These are phyloP conservation scores for Pocillopora verrucosa DNA, from an alignment of 64 coral and sea anemone species.

Conservation along the genomic window DNA sequence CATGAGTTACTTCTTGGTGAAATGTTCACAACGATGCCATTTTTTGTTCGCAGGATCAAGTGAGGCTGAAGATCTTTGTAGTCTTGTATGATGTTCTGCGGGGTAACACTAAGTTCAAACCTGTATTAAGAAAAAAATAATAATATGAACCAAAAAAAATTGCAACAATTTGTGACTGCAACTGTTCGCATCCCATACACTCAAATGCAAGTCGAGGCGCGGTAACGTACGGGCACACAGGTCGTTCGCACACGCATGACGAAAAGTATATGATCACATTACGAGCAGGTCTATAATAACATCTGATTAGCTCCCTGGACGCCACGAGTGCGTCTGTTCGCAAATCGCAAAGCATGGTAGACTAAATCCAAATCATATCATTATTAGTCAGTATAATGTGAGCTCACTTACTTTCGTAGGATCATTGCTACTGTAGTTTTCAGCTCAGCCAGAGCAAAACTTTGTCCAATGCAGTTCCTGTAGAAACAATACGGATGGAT, in stretches of 20 bases:
- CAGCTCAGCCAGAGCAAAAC: constrained; percentile 41
- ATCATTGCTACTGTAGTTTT: constrained; percentile 46
- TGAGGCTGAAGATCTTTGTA: not conserved
- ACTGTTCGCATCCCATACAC: no score
- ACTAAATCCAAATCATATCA: not conserved
- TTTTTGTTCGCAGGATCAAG: not conserved
- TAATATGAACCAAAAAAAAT: not conserved
- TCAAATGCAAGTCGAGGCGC: no score
- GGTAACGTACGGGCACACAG: no score
- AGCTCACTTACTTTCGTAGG: constrained; percentile 47
- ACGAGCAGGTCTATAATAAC: no score
- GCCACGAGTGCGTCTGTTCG: not conserved
- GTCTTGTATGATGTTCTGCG: constrained; percentile 14
- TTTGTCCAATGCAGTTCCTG: constrained; percentile 62
- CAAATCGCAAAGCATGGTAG: not conserved
- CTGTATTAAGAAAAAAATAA: not conserved
- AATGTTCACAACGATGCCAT: constrained; percentile 16
- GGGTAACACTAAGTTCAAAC: not conserved
- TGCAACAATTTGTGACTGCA: not conserved
- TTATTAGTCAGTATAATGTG: not conserved
- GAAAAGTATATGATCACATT: no score
- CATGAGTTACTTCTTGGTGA: not conserved
- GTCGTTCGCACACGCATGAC: no score
- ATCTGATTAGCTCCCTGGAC: no score
- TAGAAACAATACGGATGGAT: not conserved